Percentiles rank a stretch among this genome's conserved stretches.
phyloP scores from a whole-genome alignment of 2,797 vertebrate species.

The Neomorphus geoffroyi region DNA sequence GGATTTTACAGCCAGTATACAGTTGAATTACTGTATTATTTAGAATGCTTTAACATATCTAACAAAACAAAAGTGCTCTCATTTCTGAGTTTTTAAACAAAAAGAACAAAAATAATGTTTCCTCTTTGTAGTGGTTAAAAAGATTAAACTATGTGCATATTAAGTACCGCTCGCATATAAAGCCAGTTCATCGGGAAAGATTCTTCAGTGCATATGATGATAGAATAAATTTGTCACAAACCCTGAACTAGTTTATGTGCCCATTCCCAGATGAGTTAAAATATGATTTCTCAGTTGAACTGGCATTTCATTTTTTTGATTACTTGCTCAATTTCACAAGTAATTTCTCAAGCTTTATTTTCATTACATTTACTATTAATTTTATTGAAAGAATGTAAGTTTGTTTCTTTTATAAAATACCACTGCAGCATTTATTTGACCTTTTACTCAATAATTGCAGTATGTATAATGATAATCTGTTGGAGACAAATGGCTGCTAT shows the following conservation, averaged over 20 bases:
- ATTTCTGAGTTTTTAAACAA: neutral
- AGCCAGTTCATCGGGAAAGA: neutral
- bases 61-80: neutral
- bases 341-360: neutral
- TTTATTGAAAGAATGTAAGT: neutral
- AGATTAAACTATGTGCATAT: neutral
- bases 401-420: neutral
- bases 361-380: neutral
- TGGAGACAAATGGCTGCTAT: neutral
- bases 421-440: neutral
- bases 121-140: neutral
- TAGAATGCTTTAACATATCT: neutral
- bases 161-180: neutral
- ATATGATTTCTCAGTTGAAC: neutral
- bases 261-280: neutral
- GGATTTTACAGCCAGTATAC: neutral
- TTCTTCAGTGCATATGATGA: rapidly evolving
- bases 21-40: neutral
- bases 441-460: neutral
- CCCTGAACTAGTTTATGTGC: neutral
- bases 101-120: neutral
- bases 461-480: neutral
- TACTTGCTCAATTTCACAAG: neutral
- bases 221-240: neutral
- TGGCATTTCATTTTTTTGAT: neutral